Conservation (phyloP, 2,888 invertebrate genomes). For the Drosophila helvetica region DNA sequence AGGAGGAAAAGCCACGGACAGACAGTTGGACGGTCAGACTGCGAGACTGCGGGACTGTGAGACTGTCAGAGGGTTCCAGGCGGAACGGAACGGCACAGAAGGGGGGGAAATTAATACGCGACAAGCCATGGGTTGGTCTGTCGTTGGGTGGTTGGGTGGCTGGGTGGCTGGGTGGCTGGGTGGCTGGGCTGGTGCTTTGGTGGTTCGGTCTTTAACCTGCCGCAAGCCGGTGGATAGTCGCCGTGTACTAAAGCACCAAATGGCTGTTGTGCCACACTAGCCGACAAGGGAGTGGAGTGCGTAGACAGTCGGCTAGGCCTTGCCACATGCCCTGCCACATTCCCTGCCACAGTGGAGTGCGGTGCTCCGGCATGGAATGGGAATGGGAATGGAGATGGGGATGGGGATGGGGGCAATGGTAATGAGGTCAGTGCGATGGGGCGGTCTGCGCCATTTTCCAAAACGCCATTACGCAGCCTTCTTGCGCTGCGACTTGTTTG, state of each 20-base stretch:
- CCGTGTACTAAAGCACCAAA: constrained; percentile 8
- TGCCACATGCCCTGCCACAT: not conserved
- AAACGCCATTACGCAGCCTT: constrained; percentile 18
- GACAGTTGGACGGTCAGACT: not conserved
- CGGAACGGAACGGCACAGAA: not conserved
- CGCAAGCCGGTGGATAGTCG: not conserved
- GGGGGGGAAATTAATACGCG: constrained; percentile 42
- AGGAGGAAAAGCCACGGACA: constrained; percentile 11
- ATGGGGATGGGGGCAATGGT: no score
- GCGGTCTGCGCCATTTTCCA: constrained; percentile 22
- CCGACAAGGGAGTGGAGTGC: not conserved
- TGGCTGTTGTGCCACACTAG: not conserved
- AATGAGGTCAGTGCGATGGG: constrained; percentile 65
- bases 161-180: not conserved
- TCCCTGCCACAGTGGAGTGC: not conserved
- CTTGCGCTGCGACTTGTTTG: constrained; percentile 48
- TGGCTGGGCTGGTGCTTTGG: not conserved
- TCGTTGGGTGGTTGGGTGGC: not conserved
- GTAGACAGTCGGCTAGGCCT: not conserved
- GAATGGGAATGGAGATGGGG: no score
- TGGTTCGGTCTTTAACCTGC: constrained; percentile 53
- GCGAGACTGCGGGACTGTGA: not conserved
- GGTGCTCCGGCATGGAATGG: not conserved
- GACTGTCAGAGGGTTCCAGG: not conserved
- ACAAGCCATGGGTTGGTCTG: constrained; percentile 14